Base-by-base conservation (phyloP, 2,888 invertebrate species). In the Osmoderma eremita region DNA sequence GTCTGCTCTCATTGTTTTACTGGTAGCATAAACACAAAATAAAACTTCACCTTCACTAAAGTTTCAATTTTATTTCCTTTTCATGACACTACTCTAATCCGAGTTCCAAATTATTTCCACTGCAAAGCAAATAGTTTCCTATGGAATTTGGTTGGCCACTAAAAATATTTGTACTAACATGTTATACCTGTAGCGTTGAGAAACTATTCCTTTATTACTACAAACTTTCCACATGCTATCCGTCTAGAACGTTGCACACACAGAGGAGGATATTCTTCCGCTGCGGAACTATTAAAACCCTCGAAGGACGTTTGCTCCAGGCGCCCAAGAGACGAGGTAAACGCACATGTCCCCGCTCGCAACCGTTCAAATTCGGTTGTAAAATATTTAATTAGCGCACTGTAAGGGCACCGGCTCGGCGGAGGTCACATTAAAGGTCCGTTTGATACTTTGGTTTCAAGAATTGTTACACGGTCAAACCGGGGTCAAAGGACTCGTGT, bases 401-500 rank as follows among this genome's bases (percentile, higher is more conserved):
- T 61, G 58, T n/a, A 24, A 17, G 58, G 58, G 45, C 45, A 45
- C 36, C 45, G 58, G 45, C 22, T 61, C 24, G 24, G 58, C 45
- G 36, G 45, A 45, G 66, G 64, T 69, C 70, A 70, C 71, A 70
- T 70, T 67, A 72, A 72, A 70, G 70, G 71, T 66, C 70, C 68
- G 65, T 69, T 69, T 69, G 67, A 70, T 71, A 69, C 65, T 58
- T 70, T 67, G 67, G 69, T 69, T 72, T 67, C 72, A 72, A 71
- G 68, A 68, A 73, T 70, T 71, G 71, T 70, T 69, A 66, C 61
- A 70, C 69, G 73, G 71, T 71, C 71, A 70, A 70, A 68, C 70
- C 67, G 68, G 71, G 71, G 71, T 70, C 70, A 73, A 70, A 70
- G 73, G 70, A 71, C 69, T 65, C 69, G 68, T 69, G 70, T 73